Conservation (phyloP, 2,888 invertebrate species). For the Macaria liturata region DNA sequence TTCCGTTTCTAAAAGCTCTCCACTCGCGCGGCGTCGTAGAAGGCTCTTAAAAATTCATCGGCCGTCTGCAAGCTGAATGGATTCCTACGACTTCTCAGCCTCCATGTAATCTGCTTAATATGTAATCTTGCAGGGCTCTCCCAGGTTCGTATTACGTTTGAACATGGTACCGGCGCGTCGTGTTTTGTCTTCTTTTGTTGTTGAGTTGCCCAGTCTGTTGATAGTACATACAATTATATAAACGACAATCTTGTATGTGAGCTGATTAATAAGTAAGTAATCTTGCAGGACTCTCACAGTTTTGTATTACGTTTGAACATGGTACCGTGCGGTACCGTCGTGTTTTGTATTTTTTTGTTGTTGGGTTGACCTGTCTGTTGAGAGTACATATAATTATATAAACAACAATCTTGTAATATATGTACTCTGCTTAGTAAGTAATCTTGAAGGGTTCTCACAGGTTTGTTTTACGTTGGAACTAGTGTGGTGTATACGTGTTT, state of each 20-base stretch:
- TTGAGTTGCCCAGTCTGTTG: neutral
- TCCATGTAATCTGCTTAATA: conserved; percentile 73
- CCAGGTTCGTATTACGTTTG: conserved; percentile 41
- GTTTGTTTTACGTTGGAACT: conserved; percentile 39
- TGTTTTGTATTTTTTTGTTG: conserved; percentile 11
- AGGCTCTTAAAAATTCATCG: conserved; percentile 82
- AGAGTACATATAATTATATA: neutral
- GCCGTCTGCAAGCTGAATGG: conserved; percentile 74
- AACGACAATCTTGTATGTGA: conserved; percentile 44
- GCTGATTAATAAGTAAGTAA: conserved; percentile 73
- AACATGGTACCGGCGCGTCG: conserved; percentile 31
- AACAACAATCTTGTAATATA: conserved; percentile 21
- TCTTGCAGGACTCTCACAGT: conserved; percentile 49
- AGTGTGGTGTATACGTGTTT: no score
- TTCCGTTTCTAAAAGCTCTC: conserved; percentile 69
- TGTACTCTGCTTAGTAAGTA: conserved; percentile 80
- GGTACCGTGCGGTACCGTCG: conserved; percentile 32
- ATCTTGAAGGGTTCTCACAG: conserved; percentile 53
- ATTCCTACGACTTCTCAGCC: conserved; percentile 55
- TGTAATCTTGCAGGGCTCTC: conserved; percentile 60
- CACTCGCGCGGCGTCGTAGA: conserved; percentile 63
- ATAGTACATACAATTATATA: neutral
- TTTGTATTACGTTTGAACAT: conserved; percentile 39
- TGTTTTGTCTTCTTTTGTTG: conserved; percentile 13
- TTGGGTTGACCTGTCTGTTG: neutral